A percentile compares a stretch with the other conserved stretches of the same genome.
phyloP scores from a whole-genome alignment of 2,888 invertebrate species.

The Scaptomyza cyrtandrae region DNA sequence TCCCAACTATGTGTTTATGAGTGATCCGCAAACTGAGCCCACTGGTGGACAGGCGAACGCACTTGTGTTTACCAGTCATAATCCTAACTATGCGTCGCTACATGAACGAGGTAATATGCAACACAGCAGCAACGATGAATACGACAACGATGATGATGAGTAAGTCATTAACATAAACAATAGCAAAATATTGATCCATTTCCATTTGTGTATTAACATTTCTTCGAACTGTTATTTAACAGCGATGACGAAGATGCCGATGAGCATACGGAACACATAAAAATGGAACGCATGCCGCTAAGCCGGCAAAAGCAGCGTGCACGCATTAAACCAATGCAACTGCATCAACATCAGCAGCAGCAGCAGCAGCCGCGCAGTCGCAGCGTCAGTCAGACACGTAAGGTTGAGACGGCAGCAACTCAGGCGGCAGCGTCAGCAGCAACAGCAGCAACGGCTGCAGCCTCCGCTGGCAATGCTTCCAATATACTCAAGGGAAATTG shows the following conservation, averaged over 20 bases:
- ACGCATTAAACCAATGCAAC: slow-evolving; percentile 32
- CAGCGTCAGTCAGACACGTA: slow-evolving; percentile 65
- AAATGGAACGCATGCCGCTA: slow-evolving; percentile 78
- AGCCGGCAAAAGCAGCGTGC: slow-evolving; percentile 57
- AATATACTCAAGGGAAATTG: slow-evolving; percentile 81
- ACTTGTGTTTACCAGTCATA: slow-evolving; percentile 50
- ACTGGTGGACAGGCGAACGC: background rate
- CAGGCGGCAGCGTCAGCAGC: slow-evolving; percentile 6
- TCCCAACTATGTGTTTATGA: slow-evolving; percentile 78
- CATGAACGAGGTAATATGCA: slow-evolving; percentile 25
- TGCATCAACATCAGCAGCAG: no score
- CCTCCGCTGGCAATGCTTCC: slow-evolving; percentile 50
- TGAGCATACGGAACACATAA: slow-evolving; percentile 70
- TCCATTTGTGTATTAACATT: background rate
- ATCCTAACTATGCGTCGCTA: slow-evolving; percentile 73
- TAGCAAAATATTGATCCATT: background rate
- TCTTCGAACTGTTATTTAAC: slow-evolving; percentile 1
- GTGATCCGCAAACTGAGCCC: slow-evolving; percentile 49
- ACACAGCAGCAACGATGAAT: slow-evolving; percentile 56
- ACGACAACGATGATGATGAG: slow-evolving; percentile 48
- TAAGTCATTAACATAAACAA: slow-evolving; percentile 11
- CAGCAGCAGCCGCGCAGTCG: slow-evolving; percentile 55
- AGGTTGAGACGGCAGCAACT: slow-evolving; percentile 31
- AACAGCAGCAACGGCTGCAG: slow-evolving; percentile 17
- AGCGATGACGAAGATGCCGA: slow-evolving; percentile 62